These are phyloP conservation scores for Parazoanthus darwini DNA, from an alignment of 92 coral and sea anemone species.

Conservation along the genomic window DNA sequence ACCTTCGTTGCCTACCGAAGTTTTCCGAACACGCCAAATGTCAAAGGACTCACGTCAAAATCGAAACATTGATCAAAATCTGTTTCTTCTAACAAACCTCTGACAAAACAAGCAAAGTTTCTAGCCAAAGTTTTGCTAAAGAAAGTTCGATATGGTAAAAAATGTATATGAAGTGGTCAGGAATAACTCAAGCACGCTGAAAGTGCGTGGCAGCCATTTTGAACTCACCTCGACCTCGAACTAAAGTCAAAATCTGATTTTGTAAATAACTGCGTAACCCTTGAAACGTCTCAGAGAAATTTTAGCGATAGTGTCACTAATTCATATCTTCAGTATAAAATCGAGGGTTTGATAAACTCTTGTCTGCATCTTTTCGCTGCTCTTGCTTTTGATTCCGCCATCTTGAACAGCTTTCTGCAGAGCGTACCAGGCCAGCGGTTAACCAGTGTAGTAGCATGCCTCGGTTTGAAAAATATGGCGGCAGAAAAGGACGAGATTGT, in stretches of 20 bases:
- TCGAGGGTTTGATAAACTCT: background rate
- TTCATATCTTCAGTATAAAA: constrained; percentile 28
- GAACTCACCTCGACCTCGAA: constrained; percentile 45
- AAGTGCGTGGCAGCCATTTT: constrained; percentile 50
- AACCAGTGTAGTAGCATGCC: constrained; percentile 30
- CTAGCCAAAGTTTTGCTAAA: background rate
- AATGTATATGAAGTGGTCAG: background rate
- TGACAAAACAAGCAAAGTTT: background rate
- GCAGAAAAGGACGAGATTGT: constrained; percentile 63
- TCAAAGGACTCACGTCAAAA: constrained; percentile 66
- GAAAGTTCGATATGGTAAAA: background rate
- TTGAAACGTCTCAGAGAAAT: background rate
- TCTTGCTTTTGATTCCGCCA: constrained; percentile 54
- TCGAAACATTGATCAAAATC: constrained; percentile 25
- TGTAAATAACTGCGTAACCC: constrained; percentile 25
- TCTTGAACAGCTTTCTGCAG: constrained; percentile 20
- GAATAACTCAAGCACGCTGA: constrained; percentile 39
- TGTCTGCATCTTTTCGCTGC: constrained; percentile 10
- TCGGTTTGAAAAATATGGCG: constrained; percentile 62
- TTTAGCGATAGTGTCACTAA: constrained; percentile 7
- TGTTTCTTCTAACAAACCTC: constrained; percentile 17
- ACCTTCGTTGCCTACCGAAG: constrained; percentile 59
- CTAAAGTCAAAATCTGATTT: constrained; percentile 21
- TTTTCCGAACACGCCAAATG: constrained; percentile 72
- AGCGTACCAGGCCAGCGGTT: constrained; percentile 57